A percentile compares a stretch with the other conserved stretches of the same genome.
phyloP scores from a whole-genome alignment of 1,140 invertebrate species.

The Zaprionus taronus region DNA sequence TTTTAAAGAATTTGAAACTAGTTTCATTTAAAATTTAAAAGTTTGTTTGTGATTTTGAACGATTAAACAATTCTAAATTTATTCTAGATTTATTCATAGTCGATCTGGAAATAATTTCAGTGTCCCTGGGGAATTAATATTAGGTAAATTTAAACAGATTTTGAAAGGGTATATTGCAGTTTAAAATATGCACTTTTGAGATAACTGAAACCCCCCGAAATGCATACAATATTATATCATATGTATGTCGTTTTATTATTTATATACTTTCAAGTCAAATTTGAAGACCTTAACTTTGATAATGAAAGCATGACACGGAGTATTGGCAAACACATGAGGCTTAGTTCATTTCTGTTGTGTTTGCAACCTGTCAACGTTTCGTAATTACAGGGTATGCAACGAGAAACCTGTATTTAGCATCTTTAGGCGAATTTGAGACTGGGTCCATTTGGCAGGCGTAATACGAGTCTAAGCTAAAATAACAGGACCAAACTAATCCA shows the following conservation, averaged over 20 bases:
- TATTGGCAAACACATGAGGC: background rate
- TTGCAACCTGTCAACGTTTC: background rate
- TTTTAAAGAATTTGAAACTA: too few relatives aligned
- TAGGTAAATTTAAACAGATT: too few relatives aligned
- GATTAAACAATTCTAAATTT: too few relatives aligned
- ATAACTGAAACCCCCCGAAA: background rate
- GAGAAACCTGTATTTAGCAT: constrained; percentile 6
- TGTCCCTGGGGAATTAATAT: too few relatives aligned
- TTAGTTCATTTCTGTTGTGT: background rate
- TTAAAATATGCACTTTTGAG: background rate
- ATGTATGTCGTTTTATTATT: too few relatives aligned
- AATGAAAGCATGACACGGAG: background rate
- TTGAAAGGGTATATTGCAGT: background rate
- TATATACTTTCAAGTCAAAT: background rate
- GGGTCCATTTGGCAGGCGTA: constrained; percentile 1
- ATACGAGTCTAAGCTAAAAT: constrained; percentile 16
- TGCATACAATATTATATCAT: background rate
- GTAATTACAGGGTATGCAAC: background rate
- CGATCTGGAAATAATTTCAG: too few relatives aligned
- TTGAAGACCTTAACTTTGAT: background rate
- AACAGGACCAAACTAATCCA: constrained; percentile 51
- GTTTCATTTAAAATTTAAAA: too few relatives aligned
- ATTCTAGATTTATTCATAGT: too few relatives aligned
- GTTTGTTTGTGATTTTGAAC: too few relatives aligned
- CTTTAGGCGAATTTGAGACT: constrained; percentile 8